Base-by-base conservation (phyloP, 2,113 vertebrate species). In the Lanius collurio region DNA sequence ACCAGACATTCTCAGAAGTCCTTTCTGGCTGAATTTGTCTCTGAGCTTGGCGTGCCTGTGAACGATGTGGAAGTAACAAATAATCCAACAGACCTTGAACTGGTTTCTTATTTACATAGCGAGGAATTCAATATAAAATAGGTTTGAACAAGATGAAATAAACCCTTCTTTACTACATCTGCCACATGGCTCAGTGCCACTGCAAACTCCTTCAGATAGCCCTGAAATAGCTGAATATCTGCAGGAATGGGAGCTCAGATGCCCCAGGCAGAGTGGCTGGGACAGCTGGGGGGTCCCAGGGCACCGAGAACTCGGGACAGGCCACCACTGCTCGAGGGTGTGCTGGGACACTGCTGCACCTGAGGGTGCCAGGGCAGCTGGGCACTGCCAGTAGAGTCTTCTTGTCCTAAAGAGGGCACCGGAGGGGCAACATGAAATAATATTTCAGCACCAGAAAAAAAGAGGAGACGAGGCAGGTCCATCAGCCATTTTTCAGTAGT, bases 21-120 rank as follows among this genome's bases (percentile, higher is more conserved):
- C 53, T 60, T 89, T 89, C 83, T 94, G 81, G 53, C 74, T 89
- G 86, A 87, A 82, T 78, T 87, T 0, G 2, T 71, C 35, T 68
- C 69, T 11, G 35, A 92, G 50, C 64, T 22, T 75, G 60, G 42
- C 2, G 12, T 49, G 83, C 22, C 57, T 92, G 69, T 82, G 89
- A 71, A 56, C 8, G 5, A n/a, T 24, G 49, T 84, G 57, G 52
- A 87, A 82, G 57, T 53, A 87, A 78, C 56, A 78, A 89, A 89
- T 75, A 68, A 70, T 68, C 56, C 27, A 68, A 19, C 73, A 95
- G 65, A 37, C 53, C 70, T 64, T 84, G 74, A 89, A 30, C 73
- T 68, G 44, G 39, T 79, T 83, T 75, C 89, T 73, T 96, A 90
- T 94, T 97, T 97, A 79, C 91, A 84, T 84, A 71, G 57, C 28